Base-by-base conservation (phyloP, 2,113 vertebrate species). In the Phylloscopus whistleri region DNA sequence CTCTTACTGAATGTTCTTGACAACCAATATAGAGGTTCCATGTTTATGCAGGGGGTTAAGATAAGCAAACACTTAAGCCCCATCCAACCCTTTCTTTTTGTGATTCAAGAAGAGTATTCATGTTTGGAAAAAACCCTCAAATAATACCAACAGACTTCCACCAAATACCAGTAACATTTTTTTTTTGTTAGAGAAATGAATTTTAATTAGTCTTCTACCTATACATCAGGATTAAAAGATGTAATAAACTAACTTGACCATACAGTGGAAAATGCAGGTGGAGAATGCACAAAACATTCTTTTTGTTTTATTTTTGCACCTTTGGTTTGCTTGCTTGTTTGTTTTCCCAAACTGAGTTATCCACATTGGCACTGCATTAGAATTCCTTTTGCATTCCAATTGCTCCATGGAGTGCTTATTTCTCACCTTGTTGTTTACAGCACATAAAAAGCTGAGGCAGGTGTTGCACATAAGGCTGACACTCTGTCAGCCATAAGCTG, bases 391-490 rank as follows among this genome's bases (percentile, higher is more conserved):
- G 48, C 30, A 10, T 72, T 96, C 39, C 59, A 51, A 17, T 56
- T 59, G 39, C 59, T 88, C 69, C 76, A 24, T 1, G 51, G 86
- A 48, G 69, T 85, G 66, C 22, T 92, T 83, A 82, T 72, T 96
- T 91, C 90, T 93, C 62, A 84, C 73, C 52, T 93, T 89, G 66
- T 88, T 95, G 91, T 96, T 91, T 86, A 82, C 75, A 93, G 76
- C 64, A 80, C 49, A 63, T 52, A 49, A 82, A 92, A 93, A 87
- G 80, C 62, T 51, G 52, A 92, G 70, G 41, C 82, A 95, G 87
- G 83, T 91, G 86, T 56, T 59, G n/a, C 41, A 82, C 87, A 68
- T 91, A 84, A 91, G 75, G 75, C 84, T 96, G 93, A 97, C 89
- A 93, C 66, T 44, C 48, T 93, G 90, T 92, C 94, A 94, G 68